Evolutionary conservation across 1,140 invertebrate species (phyloP), one percentile per base, ranked within the genome.

Genomic region (Macrostomum lignano): DNA sequence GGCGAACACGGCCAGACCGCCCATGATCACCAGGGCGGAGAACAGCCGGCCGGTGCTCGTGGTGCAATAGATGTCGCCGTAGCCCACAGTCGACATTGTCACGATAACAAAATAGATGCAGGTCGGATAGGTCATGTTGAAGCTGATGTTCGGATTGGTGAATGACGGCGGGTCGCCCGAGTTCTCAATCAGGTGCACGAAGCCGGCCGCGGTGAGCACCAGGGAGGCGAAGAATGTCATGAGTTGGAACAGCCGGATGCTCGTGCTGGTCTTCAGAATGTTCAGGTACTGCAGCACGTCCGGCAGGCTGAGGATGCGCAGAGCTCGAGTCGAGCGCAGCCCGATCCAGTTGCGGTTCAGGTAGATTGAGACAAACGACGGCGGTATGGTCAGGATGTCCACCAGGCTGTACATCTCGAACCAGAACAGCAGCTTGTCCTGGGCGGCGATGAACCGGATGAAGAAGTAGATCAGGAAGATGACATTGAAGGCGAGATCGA

Each of bases 391-490:
- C 69, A 93, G 96, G 66, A 94, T 96, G 67, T 98, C 91, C 68
- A 98, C 88, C 68, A 96, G 91, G 58, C 82, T 93, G 67, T 96
- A 96, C 69, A 96, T 74, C 67, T 98, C 88, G 68, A 98, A 70
- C 79, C 96, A 88, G 68, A 98, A 98, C 82, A 84, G 94, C 62
- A 98, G 70, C 71, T 98, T 98, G 71, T 98, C 88, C 35, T 52
- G 49, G 66, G 91, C 91, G 65, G 91, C 91, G 70, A 98, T 91
- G 77, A 96, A 96, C 72, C 88, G 71, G 74, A 98, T 94, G 74
- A 94, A 94, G 79, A 94, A 98, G 73, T 96, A 96, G 66, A 96
- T 81, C 78, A 96, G 91, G 77, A 98, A 98, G 79, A 98, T 96
- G 72, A 96, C 88, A 73, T 98, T 98, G 72, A 96, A 93, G 67